Evolutionary conservation across 1,140 invertebrate species (phyloP), one percentile per base, ranked within the genome.

Genomic region (Oedothorax gibbosus): DNA sequence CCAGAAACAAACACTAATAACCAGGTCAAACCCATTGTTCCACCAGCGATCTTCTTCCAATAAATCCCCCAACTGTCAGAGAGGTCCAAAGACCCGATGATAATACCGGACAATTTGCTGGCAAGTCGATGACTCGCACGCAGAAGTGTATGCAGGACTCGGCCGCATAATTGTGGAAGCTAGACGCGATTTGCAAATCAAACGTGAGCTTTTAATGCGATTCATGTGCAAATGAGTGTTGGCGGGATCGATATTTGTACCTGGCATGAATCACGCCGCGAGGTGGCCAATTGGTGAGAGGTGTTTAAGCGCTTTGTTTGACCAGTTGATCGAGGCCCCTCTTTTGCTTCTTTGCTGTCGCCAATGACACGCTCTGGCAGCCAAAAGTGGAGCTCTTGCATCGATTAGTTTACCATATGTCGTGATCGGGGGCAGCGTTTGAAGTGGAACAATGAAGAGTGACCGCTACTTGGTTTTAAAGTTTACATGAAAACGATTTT

Each of bases 131-230:
- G 81, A 84, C 81, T 76, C 60, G 68, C 80, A 82, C 69, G 80
- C 80, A 64, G 62, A 84, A 72, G 81, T 84, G 81, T 84, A 60
- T 84, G 80, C 50, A 62, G 68, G 56, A 82, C 56, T 60, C 20
- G 21, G 7, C 54, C 64, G 81, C 81, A 75, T 84, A 84, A 84
- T 84, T 76, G 71, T 75, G 72, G 54, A 35, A 50, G 21, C 71
- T n/a, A 49, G 35, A 35, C 35, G 60, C 81, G 76, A 84, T 84
- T 84, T 84, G 81, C 81, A 84, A 75, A 84, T 84, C 72, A 76
- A 84, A 68, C 71, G 81, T 60, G 71, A 75, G 81, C 81, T 84
- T 84, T 84, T 84, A 84, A 84, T 84, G 81, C 21, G 69, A 84
- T 84, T 84, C 81, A 62, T 75, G 72, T 84, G 81, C 69, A 75